Evolutionary conservation across 37 sponge, comb jelly and placozoan genomes (phyloP), one percentile per base, ranked within the genome.

Genomic region (Lycopodina hypogea): DNA sequence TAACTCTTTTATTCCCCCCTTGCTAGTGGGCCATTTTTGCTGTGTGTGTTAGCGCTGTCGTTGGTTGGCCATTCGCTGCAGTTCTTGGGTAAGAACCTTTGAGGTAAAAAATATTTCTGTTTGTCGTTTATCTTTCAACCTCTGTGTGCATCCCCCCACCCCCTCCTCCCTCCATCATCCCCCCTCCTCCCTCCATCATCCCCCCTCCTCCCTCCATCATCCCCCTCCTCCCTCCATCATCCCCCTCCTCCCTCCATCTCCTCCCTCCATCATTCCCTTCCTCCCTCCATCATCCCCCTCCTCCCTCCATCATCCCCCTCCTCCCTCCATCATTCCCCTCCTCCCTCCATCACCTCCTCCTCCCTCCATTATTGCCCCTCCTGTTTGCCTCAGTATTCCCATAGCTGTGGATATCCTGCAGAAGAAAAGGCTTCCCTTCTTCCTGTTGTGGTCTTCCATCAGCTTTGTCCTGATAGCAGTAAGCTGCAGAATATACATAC

Each of bases 51-150:
- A 86, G 89, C 52, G 73, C 94, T 56, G 52, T 95, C 15, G 67
- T 95, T 48, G 99, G 96, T 2, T 98, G 99, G 99, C 99, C 99
- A 21, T 98, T 98, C 84, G 85, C 83, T 79, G 92, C 88, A 68
- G 91, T 82, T 33, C 50, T 98, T 12, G 99, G 99, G 95, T 95
- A 60, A 80, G 89, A 55, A n/a, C 29, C 22, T 50, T 55, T 32
- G 32, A 6, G 68, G 68, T 11, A 37, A 37, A 6, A 12, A 45
- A 45, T n/a, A n/a, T n/a, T n/a, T n/a, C n/a, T 9, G 9, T 45
- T 45, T 45, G 8, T 9, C 48, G 9, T 45, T 45, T 45, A n/a
- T n/a, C n/a, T 9, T 45, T 45, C 48, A 45, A 45, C 48, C 48
- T 45, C 48, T 9, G 8, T 45, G 8, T 9, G 8, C 48, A 4